These are phyloP conservation scores for Hyposoter didymator DNA, from an alignment of 2,888 invertebrate genomes.

Conservation along the genomic window DNA sequence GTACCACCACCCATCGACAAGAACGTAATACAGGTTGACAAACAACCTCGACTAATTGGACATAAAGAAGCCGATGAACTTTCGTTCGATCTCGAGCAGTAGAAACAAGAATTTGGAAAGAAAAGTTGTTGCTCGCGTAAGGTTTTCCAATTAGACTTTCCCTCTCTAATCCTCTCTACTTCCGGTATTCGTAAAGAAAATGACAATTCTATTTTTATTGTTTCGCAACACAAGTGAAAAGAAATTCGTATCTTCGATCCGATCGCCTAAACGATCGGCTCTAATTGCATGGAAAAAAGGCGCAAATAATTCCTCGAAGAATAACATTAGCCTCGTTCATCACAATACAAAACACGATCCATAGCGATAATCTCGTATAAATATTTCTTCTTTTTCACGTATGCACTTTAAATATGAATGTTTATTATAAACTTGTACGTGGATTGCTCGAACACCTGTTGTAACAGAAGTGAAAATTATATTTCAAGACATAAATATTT, in stretches of 20 bases:
- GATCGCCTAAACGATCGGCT: constrained; percentile 14
- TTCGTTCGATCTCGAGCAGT: constrained; percentile 35
- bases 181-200: background rate
- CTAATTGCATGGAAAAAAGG: background rate
- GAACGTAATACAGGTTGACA: constrained; percentile 31
- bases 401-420: background rate
- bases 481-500: constrained; percentile 49
- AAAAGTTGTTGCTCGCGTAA: constrained; percentile 39
- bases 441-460: constrained; percentile 51
- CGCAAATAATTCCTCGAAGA: background rate
- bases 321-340: constrained; percentile 37
- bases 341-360: constrained; percentile 23
- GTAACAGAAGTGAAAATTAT: constrained; percentile 59
- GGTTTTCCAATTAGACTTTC: constrained; percentile 39
- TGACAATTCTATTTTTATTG: background rate
- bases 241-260: background rate
- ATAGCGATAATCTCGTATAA: background rate
- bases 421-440: background rate
- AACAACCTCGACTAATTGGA: constrained; percentile 20
- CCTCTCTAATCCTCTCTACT: background rate
- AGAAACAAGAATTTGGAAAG: background rate
- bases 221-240: constrained; percentile 9
- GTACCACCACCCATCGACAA: background rate
- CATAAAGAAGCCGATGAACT: constrained; percentile 34
- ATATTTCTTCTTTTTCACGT: constrained; percentile 6